Evolutionary conservation across 2,113 vertebrate genomes (phyloP), one percentile per base, ranked within the genome.

Genomic region (Antennarius striatus): DNA sequence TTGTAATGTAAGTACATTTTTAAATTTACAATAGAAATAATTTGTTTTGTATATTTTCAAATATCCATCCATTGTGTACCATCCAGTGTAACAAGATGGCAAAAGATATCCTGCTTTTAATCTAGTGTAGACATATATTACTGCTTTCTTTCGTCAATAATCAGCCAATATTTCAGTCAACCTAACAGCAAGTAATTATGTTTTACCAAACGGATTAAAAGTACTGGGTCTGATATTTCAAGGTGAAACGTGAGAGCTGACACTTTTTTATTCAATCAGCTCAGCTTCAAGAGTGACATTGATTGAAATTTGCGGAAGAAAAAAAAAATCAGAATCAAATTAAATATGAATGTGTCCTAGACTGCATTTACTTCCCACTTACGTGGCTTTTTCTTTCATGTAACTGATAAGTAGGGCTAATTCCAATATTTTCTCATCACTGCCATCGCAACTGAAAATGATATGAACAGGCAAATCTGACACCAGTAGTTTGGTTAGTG

Each of bases 161-260:
- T 63, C 60, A 57, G 12, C 22, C 54, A 63, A 50, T 52, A 46
- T 68, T 63, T 54, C 32, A 50, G 10, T 46, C 15, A 52, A 29
- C 3, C 6, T 8, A 43, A 28, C 12, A 50, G 55, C 14, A 10
- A 17, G 14, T 13, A 5, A 1, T 29, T 30, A 22, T 22, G 22
- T 22, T 30, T 22, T 14, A 8, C 22, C 36, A 17, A 29, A 48
- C 45, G 1, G 4, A n/a, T 59, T 15, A 50, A 40, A 8, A 63
- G 39, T 43, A 16, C 16, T n/a, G 57, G 10, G 15, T 57, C 15
- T 55, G 56, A 63, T 57, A 48, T 17, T 64, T 42, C 45, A 56
- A 59, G 56, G 71, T 69, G 14, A 59, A 36, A 59, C 17, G 8
- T 62, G 15, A 73, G 69, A 32, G 10, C 17, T 0, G 42, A 43